Evolutionary conservation across 2,888 invertebrate genomes (phyloP).

Genomic region (Gymnosoma rotundatum): DNA sequence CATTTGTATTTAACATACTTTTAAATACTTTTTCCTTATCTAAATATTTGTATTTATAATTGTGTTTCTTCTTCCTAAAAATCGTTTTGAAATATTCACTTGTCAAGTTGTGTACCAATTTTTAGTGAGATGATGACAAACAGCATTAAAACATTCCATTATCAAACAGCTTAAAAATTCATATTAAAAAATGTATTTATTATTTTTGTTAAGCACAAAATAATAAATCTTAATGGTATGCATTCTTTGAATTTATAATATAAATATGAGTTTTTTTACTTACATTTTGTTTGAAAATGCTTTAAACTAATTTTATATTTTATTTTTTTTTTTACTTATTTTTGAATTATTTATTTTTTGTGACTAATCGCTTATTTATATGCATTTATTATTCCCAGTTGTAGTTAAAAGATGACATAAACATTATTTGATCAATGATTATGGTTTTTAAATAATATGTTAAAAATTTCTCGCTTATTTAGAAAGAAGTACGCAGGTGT

Average conservation of each 20-base stretch:
- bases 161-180: too few species aligned
- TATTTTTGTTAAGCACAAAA: too few species aligned
- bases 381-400: conserved; percentile 21
- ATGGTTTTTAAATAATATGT: too few species aligned
- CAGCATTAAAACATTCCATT: conserved; percentile 35
- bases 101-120: conserved; percentile 19
- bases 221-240: conserved; percentile 4
- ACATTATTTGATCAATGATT: too few species aligned
- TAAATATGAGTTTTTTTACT: conserved; percentile 13
- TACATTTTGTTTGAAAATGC: conserved; percentile 31
- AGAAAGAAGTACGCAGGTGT: too few species aligned
- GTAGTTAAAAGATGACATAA: conserved; percentile 13
- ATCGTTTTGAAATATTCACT: conserved; percentile 52
- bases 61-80: conserved; percentile 8
- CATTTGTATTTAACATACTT: conserved; percentile 28
- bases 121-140: conserved; percentile 17
- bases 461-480: too few species aligned
- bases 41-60: conserved; percentile 48
- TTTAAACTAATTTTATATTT: conserved; percentile 18
- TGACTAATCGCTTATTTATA: background rate
- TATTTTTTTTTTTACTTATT: conserved; percentile 1
- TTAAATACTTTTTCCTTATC: conserved; percentile 42
- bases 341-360: background rate
- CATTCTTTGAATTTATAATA: background rate
- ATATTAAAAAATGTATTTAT: too few species aligned